Base-by-base conservation (phyloP, 2,888 invertebrate genomes). In the Sisyra terminalis region DNA sequence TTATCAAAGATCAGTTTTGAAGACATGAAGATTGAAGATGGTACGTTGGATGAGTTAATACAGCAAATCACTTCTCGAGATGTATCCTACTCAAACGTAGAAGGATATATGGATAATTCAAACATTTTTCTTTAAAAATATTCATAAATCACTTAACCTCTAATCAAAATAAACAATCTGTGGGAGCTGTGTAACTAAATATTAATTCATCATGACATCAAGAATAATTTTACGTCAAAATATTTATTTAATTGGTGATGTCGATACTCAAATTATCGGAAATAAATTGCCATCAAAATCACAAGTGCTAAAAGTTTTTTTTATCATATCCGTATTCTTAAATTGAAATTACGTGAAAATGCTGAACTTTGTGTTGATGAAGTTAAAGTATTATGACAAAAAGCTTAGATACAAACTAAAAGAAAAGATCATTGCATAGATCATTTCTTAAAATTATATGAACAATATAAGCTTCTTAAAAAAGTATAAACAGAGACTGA, bases 31-130 rank as follows among this genome's bases (percentile, higher is more conserved):
- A 45, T 48, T 16, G 44, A 44, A 43, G 17, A 36, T 41, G 18
- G 38, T 45, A 17, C 38, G 30, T 48, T 48, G 39, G 46, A 47
- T 44, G 43, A 41, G 29, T 52, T 52, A 49, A 50, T 50, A 44
- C 45, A 50, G 44, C 49, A 50, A 46, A 51, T 49, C 46, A 52
- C 48, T 49, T 50, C 45, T 47, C 48, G 47, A 39, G 45, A 51
- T 46, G 48, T 49, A 43, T 48, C 47, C 41, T 48, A 49, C 34
- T 46, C 46, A 41, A 24, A 49, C 39, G 44, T 52, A 30, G 52
- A 52, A 48, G 47, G 46, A 32, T 46, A 46, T 50, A 32, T 34
- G 39, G 39, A 34, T 46, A 46, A 37, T 38, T 49, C 42, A 9
- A 41, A 40, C 45, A 15, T 42, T 30, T 48, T 48, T 34, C 30